Evolutionary conservation across 2,888 invertebrate genomes (phyloP).

Genomic region (Leptogaster cylindrica): DNA sequence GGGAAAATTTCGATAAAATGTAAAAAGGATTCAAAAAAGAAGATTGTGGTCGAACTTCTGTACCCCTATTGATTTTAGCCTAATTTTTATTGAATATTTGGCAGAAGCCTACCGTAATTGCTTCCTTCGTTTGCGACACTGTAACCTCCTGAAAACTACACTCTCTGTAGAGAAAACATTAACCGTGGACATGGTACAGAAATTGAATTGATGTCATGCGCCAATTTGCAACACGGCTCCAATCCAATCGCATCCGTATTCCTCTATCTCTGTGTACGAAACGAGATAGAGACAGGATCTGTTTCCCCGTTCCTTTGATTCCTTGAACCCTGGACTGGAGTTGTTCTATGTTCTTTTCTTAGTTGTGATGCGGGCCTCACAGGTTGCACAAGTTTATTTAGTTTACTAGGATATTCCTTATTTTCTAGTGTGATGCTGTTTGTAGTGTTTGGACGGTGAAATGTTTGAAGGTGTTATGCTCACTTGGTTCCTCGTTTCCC

Average conservation of each 20-base stretch:
- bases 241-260: constrained; percentile 12
- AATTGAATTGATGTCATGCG: constrained; percentile 25
- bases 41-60: no score
- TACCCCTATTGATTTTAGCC: neutral
- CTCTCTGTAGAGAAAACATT: constrained; percentile 13
- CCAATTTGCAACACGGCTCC: constrained; percentile 27
- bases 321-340: constrained; percentile 33
- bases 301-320: constrained; percentile 24
- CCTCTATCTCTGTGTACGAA: neutral
- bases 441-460: constrained; percentile 1
- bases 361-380: constrained; percentile 27
- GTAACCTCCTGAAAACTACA: constrained; percentile 7
- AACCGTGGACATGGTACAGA: constrained; percentile 5
- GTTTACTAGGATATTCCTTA: neutral
- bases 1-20: no score
- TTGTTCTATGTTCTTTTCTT: constrained; percentile 22
- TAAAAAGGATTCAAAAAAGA: no score
- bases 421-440: constrained; percentile 8
- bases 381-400: constrained; percentile 13
- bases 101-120: neutral
- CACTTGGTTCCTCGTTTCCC: neutral
- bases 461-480: neutral
- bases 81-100: neutral
- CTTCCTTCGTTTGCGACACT: neutral
- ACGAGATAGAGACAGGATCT: constrained; percentile 21